A percentile compares a stretch with the other conserved stretches of the same genome.
Conservation (phyloP, 2,888 invertebrate species). For the Atherix ibis region DNA sequence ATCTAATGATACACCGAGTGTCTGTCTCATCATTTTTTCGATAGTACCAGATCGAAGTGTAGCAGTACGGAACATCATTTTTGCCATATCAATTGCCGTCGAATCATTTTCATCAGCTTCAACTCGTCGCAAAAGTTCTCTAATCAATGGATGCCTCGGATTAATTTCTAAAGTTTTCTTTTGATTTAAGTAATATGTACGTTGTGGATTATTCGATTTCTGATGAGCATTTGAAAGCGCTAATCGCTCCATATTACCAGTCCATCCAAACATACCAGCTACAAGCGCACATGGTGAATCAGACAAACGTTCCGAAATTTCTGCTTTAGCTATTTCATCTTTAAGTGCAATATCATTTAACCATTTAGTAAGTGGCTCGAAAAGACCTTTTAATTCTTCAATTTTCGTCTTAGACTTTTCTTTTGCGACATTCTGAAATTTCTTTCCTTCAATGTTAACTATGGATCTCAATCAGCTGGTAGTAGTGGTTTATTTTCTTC, state of each 20-base stretch:
- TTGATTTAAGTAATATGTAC: slow-evolving; percentile 72
- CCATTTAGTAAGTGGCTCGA: slow-evolving; percentile 85
- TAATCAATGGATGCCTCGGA: slow-evolving; percentile 89
- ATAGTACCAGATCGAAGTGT: slow-evolving; percentile 88
- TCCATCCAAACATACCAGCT: slow-evolving; percentile 95
- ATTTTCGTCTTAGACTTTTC: slow-evolving; percentile 64
- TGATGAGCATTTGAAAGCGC: slow-evolving; percentile 93
- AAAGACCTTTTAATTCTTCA: slow-evolving; percentile 60
- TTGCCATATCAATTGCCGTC: slow-evolving; percentile 66
- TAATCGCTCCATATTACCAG: slow-evolving; percentile 97
- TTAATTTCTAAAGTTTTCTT: slow-evolving; percentile 97
- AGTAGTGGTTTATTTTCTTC: slow-evolving; percentile 61
- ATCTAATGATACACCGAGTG: slow-evolving; percentile 60
- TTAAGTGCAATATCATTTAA: slow-evolving; percentile 65
- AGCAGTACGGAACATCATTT: slow-evolving; percentile 83
- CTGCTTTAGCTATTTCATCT: slow-evolving; percentile 62
- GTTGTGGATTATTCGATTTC: slow-evolving; percentile 82
- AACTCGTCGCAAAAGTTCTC: slow-evolving; percentile 74
- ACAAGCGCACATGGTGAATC: slow-evolving; percentile 93
- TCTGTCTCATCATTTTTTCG: slow-evolving; percentile 73
- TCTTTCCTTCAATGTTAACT: slow-evolving; percentile 85
- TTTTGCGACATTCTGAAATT: slow-evolving; percentile 99
- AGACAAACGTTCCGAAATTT: slow-evolving; percentile 72
- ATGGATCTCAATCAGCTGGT: slow-evolving; percentile 5
- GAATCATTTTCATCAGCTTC: slow-evolving; percentile 60